Evolutionary conservation across 2,888 invertebrate species (phyloP), one percentile per base, ranked within the genome.

Genomic region (Prosapia bicincta): DNA sequence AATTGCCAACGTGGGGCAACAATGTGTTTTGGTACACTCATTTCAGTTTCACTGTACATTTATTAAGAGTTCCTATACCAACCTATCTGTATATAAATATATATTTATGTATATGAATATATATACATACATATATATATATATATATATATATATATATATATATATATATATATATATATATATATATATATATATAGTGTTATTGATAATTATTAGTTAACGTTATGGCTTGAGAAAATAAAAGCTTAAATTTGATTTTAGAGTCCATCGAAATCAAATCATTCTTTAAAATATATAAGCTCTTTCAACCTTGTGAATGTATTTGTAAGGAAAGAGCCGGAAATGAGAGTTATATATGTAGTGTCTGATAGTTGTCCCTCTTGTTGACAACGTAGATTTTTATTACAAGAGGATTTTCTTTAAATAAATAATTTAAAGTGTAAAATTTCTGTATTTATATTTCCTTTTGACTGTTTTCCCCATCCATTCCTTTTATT

Each of bases 131-230:
- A 66, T 67, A 67, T 67, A 67, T 69, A 54, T 74, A 69, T 54
- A 69, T 54, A 54, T 54, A 54, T 54, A 54, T 20, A 54, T 54
- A 54, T 54, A 54, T 54, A 54, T 54, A 54, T 20, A 54, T 54
- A 54, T 20, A 54, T 54, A 54, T 20, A 54, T 54, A 54, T 54
- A 54, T 54, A 54, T 54, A 20, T 20, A 15, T 68, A 68, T 68
- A 73, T 30, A 72, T 73, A 69, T 67, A 67, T 67, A 66, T 67
- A 67, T 67, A 67, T 69, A 54, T 74, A 69, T 54, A 69, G 43
- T 54, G 69, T 74, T 74, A 74, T 54, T 66, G 69, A 72, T 68
- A 69, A 69, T 43, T 28, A 43, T 67, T 74, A 20, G 26, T 68
- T 69, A 20, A 6, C 20, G n/a, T 54, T 20, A 20, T 20, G 54